phyloP scores from a whole-genome alignment of 2,797 vertebrate genomes.

The Sebastes kiyomatsui region DNA sequence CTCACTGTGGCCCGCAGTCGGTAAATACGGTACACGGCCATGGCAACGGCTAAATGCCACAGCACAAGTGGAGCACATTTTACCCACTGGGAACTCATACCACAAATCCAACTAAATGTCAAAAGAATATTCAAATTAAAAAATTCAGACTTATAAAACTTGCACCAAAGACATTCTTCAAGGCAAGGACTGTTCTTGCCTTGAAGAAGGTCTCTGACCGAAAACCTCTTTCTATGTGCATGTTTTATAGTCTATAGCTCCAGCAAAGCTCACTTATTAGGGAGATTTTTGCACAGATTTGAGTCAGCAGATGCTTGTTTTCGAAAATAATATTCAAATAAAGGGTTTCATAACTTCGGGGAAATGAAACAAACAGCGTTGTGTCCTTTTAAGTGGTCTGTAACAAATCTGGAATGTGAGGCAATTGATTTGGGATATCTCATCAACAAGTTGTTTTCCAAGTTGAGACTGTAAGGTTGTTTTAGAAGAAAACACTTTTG shows the following conservation, averaged over 20 bases:
- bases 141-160: not conserved
- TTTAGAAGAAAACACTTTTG: not conserved
- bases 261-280: not conserved
- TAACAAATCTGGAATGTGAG: slow-evolving; percentile 16
- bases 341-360: slow-evolving; percentile 18
- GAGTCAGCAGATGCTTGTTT: not conserved
- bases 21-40: slow-evolving; percentile 43
- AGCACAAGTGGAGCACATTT: slow-evolving; percentile 58
- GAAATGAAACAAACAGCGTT: slow-evolving; percentile 14
- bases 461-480: too few relatives aligned
- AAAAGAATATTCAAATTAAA: slow-evolving; percentile 49
- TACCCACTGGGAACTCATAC: slow-evolving; percentile 53
- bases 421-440: not conserved
- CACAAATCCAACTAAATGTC: slow-evolving; percentile 56
- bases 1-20: slow-evolving; percentile 38
- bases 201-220: not conserved
- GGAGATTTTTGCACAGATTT: not conserved
- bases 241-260: too few relatives aligned
- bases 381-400: slow-evolving; percentile 19
- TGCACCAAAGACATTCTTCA: not conserved
- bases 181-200: not conserved
- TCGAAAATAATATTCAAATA: slow-evolving; percentile 53
- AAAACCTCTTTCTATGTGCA: too few relatives aligned
- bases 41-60: slow-evolving; percentile 69
- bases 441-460: not conserved